Base-by-base conservation (phyloP, 2,113 vertebrate species). In the Silurus glanis region DNA sequence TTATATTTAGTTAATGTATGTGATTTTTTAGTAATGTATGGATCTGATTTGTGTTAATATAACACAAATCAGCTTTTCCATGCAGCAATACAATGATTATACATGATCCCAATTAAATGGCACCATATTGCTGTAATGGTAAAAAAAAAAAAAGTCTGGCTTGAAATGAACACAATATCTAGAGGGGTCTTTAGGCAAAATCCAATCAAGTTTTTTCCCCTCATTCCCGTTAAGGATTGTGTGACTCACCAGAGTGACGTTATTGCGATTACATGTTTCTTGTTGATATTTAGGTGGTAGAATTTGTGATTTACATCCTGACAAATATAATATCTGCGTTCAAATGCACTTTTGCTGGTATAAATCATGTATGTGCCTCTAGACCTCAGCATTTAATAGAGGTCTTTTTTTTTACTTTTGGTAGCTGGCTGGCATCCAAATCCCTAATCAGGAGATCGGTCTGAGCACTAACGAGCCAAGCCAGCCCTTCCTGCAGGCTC, bases 401-500 rank as follows among this genome's bases (percentile, higher is more conserved):
- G 12, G 6, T 80, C 0, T 84, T 37, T 49, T 3, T 37, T n/a
- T 82, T 71, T 16, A 62, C 67, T 67, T 69, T 66, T 56, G 17
- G n/a, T 88, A 96, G 95, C 89, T 96, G 84, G 93, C 94, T 82
- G 93, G 91, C 82, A 94, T 96, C 21, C 2, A 23, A 0, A 83
- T 96, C 80, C 49, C 21, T 0, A 91, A 91, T 75, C 93, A 94
- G 80, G 92, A 92, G 71, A 67, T 91, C 28, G 92, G 93, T 58
- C 90, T 94, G 82, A 94, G 94, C 87, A 91, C 91, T 72, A 53
- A 85, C 2, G 90, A 94, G 69, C 92, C 91, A 0, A 88, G 91
- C 53, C n/a, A 86, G 78, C 90, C n/a, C 85, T 93, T 94, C 80
- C 85, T 58, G 14, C 79, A 84, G 13, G 91, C 92, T 53, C 53